Conservation (phyloP, 2,113 vertebrate genomes). For the Oryzias melastigma region DNA sequence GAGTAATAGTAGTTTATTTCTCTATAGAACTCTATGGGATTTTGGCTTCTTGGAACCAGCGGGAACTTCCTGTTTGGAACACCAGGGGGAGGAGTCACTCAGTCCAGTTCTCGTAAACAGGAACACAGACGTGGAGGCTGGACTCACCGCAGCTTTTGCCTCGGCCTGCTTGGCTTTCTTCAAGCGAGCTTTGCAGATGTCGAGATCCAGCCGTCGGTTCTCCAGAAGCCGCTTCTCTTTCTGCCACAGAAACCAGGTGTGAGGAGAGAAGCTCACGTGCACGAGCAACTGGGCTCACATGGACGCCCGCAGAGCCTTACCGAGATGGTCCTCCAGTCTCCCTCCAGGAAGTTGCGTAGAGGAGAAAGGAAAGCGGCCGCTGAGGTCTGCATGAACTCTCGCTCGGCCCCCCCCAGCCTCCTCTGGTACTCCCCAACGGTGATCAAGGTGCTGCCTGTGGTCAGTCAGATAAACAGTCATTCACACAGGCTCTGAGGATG, state of each 20-base stretch:
- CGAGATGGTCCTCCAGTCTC: slow-evolving; percentile 95
- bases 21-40: too few relatives aligned
- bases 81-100: too few relatives aligned
- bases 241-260: slow-evolving; percentile 58
- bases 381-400: slow-evolving; percentile 89
- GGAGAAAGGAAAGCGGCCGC: slow-evolving; percentile 90
- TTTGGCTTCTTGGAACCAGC: too few relatives aligned
- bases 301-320: slow-evolving; percentile 70
- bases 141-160: slow-evolving; percentile 89
- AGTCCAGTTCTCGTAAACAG: background rate
- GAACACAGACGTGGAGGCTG: background rate
- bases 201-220: slow-evolving; percentile 92
- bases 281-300: too few relatives aligned
- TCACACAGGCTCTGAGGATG: background rate
- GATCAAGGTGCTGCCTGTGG: slow-evolving; percentile 82
- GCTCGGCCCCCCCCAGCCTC: slow-evolving; percentile 85
- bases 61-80: too few relatives aligned
- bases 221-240: slow-evolving; percentile 91
- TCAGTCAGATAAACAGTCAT: background rate
- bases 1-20: too few relatives aligned
- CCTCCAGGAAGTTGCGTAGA: slow-evolving; percentile 95
- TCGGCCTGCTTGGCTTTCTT: slow-evolving; percentile 95
- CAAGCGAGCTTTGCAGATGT: slow-evolving; percentile 91
- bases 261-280: background rate
- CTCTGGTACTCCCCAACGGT: slow-evolving; percentile 91